These are phyloP conservation scores for Stenurella melanura DNA, from an alignment of 2,888 invertebrate genomes.

Conservation along the genomic window DNA sequence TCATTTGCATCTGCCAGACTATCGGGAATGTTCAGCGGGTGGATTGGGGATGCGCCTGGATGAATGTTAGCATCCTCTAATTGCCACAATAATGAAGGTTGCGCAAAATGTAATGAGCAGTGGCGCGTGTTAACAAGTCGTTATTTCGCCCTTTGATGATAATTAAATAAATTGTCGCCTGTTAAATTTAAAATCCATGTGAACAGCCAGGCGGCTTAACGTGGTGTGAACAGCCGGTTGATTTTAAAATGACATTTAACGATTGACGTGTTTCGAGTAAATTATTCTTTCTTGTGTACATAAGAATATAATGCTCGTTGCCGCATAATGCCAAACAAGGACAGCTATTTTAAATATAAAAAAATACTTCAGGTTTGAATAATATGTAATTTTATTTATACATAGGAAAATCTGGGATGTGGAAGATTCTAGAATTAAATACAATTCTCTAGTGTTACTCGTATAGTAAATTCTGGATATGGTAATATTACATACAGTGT, in stretches of 20 bases:
- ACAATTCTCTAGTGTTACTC: too few relatives aligned
- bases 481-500: too few relatives aligned
- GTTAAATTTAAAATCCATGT: constrained; percentile 33
- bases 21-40: constrained; percentile 4
- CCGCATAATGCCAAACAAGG: too few relatives aligned
- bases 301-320: background rate
- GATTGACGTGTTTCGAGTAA: background rate
- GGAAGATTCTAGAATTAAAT: too few relatives aligned
- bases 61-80: constrained; percentile 55
- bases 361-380: too few relatives aligned
- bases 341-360: too few relatives aligned
- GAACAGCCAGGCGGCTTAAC: constrained; percentile 8
- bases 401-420: too few relatives aligned
- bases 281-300: background rate
- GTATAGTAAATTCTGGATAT: too few relatives aligned
- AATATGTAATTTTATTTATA: too few relatives aligned
- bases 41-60: constrained; percentile 25
- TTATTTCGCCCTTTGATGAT: constrained; percentile 58
- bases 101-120: constrained; percentile 54
- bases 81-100: constrained; percentile 59
- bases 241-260: constrained; percentile 16
- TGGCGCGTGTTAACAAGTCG: constrained; percentile 61
- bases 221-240: constrained; percentile 7
- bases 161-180: constrained; percentile 53
- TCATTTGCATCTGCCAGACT: constrained; percentile 36